These are phyloP conservation scores for Turnix velox DNA, from an alignment of 2,113 vertebrate species.

Conservation along the genomic window DNA sequence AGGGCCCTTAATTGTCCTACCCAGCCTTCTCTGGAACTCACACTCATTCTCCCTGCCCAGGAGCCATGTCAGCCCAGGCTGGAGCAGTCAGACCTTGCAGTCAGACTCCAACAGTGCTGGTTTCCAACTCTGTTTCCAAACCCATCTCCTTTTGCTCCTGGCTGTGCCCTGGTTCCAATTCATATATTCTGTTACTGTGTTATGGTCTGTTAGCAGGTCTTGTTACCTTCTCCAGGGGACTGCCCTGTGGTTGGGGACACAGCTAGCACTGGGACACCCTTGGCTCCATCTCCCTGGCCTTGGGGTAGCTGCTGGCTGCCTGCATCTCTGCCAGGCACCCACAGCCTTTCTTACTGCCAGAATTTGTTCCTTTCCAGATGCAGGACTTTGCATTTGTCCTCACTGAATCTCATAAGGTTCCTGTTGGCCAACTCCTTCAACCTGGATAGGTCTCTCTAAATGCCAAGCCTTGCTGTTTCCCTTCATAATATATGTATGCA, in stretches of 20 bases:
- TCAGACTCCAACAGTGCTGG: not conserved
- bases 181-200: not conserved
- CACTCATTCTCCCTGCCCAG: not conserved
- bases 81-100: too few relatives aligned
- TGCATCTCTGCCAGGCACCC: not conserved
- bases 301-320: not conserved
- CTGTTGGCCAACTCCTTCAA: not conserved
- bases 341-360: not conserved
- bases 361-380: not conserved
- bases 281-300: not conserved
- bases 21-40: not conserved
- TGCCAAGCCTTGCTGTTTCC: conserved; percentile 16
- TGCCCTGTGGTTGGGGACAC: accelerated
- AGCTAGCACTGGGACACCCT: not conserved
- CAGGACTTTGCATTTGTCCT: conserved; percentile 19
- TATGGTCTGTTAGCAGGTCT: not conserved
- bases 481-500: conserved; percentile 26
- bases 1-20: not conserved
- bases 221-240: accelerated
- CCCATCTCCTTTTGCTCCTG: not conserved
- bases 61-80: not conserved
- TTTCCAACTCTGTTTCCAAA: not conserved
- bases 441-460: not conserved
- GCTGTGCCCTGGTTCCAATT: accelerated
- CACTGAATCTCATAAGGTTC: not conserved